Evolutionary conservation across 2,797 vertebrate species (phyloP).

Genomic region (Tapirus indicus): DNA sequence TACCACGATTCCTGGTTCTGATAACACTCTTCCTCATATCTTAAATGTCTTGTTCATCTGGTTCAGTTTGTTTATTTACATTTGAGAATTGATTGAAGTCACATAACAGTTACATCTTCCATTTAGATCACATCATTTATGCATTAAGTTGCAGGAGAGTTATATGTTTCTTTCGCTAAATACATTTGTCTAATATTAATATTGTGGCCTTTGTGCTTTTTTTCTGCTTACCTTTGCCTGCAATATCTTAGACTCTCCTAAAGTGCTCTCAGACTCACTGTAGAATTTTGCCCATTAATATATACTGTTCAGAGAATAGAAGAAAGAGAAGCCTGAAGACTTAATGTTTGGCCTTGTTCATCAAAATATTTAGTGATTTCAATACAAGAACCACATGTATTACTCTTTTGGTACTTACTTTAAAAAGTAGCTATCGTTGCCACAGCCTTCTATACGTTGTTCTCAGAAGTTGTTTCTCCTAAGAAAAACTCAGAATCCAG

Average conservation of each 20-base stretch:
- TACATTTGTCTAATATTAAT: neutral
- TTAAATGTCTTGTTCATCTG: neutral
- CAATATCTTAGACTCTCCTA: neutral
- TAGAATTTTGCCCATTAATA: neutral
- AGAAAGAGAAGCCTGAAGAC: neutral
- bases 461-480: neutral
- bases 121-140: neutral
- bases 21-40: neutral
- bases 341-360: neutral
- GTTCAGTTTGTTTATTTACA: neutral
- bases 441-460: neutral
- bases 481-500: neutral
- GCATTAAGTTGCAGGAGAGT: neutral
- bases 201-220: neutral
- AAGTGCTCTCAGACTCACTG: neutral
- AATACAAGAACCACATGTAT: neutral
- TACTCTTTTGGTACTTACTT: neutral
- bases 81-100: neutral
- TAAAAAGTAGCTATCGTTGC: neutral
- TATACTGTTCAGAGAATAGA: neutral
- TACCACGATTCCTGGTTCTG: neutral
- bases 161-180: neutral
- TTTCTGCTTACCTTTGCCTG: neutral
- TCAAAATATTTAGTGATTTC: neutral
- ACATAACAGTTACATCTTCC: neutral